phyloP scores from a whole-genome alignment of 2,797 vertebrate species.

The Typhlichthys subterraneus region DNA sequence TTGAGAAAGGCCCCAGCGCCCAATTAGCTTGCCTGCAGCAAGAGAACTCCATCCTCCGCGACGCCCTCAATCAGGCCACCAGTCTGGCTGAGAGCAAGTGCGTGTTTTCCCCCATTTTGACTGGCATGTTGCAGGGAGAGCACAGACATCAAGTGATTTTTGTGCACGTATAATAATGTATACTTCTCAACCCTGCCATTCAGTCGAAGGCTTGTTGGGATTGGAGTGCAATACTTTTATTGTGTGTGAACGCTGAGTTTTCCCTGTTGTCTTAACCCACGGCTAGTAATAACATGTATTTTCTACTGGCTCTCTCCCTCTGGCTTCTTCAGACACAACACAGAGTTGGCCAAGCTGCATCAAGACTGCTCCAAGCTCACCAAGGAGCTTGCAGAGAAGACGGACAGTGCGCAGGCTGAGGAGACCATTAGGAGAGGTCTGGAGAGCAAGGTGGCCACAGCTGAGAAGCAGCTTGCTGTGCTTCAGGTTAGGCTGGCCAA shows the following conservation, averaged over 20 bases:
- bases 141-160: background rate
- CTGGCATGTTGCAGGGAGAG: background rate
- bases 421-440: conserved; percentile 85
- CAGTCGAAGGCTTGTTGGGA: background rate
- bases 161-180: background rate
- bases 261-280: background rate
- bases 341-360: conserved; percentile 90
- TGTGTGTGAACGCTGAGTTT: background rate
- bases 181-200: background rate
- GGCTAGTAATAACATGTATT: background rate
- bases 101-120: conserved; percentile 45
- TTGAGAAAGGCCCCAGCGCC: conserved; percentile 92
- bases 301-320: conserved; percentile 2
- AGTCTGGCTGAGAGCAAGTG: conserved; percentile 98
- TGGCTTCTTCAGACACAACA: conserved; percentile 83
- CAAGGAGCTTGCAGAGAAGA: conserved; percentile 89
- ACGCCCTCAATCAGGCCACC: conserved; percentile 94
- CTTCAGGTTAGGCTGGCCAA: conserved; percentile 80
- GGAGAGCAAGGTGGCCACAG: conserved; percentile 79
- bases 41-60: conserved; percentile 95
- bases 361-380: conserved; percentile 89
- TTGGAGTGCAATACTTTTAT: background rate
- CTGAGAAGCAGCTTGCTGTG: conserved; percentile 84
- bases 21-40: conserved; percentile 93
- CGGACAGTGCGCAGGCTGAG: conserved; percentile 80